Evolutionary conservation across 2,797 vertebrate genomes (phyloP).

Genomic region (Taenioides sp.): DNA sequence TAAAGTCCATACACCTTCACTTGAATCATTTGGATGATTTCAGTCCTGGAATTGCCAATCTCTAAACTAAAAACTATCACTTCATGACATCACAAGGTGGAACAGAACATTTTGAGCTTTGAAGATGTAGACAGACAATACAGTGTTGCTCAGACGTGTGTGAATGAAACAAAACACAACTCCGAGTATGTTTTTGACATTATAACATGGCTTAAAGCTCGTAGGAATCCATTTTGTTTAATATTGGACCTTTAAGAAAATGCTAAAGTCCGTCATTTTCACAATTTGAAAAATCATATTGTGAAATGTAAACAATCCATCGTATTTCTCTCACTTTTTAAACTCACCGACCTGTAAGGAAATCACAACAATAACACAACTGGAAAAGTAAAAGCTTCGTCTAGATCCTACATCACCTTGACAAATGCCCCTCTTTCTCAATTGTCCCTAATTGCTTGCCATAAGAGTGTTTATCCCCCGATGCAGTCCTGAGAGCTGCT

Average conservation of each 20-base stretch:
- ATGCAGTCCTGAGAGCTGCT: constrained; percentile 25
- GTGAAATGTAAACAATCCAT: neutral
- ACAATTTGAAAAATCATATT: neutral
- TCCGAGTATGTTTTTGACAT: too few species aligned
- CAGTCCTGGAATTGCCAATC: too few species aligned
- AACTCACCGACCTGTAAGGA: neutral
- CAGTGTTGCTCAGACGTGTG: too few species aligned
- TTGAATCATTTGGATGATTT: too few species aligned
- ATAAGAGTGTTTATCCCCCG: constrained; percentile 24
- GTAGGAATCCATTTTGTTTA: too few species aligned
- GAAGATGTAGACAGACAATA: too few species aligned
- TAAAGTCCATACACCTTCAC: too few species aligned
- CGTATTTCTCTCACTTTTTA: neutral
- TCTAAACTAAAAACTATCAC: too few species aligned
- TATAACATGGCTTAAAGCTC: too few species aligned
- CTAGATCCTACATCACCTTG: neutral
- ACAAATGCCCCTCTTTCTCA: neutral
- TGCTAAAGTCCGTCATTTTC: neutral
- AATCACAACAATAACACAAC: neutral
- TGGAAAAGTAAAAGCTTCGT: neutral
- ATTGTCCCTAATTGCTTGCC: constrained; percentile 15
- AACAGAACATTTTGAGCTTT: too few species aligned
- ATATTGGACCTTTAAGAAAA: neutral
- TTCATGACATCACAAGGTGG: too few species aligned
- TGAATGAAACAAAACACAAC: too few species aligned